These are phyloP conservation scores for Takifugu flavidus DNA, from an alignment of 2,113 vertebrate genomes.

Conservation along the genomic window DNA sequence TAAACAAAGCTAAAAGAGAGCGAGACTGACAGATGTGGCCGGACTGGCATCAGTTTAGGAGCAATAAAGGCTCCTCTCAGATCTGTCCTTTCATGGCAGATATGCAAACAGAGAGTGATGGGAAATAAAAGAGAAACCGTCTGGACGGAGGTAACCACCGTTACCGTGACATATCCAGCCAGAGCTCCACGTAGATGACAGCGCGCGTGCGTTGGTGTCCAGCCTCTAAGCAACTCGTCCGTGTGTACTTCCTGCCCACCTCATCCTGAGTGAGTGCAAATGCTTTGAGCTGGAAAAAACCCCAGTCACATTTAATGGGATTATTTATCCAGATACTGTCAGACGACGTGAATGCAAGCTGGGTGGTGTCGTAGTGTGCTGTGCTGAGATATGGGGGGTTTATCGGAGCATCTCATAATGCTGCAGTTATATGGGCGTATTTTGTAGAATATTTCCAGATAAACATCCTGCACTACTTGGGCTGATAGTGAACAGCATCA, in stretches of 20 bases:
- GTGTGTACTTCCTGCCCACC: slow-evolving; percentile 59
- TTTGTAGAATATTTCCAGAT: slow-evolving; percentile 11
- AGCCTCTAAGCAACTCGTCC: slow-evolving; percentile 63
- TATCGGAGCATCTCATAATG: slow-evolving; percentile 45
- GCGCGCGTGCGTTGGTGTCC: slow-evolving; percentile 5
- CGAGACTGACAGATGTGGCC: slow-evolving; percentile 20
- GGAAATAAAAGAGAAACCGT: slow-evolving; percentile 2
- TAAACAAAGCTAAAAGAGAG: slow-evolving; percentile 30
- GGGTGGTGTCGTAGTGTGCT: slow-evolving; percentile 42
- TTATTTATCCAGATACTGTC: slow-evolving; percentile 65
- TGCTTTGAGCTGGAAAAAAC: slow-evolving; percentile 63
- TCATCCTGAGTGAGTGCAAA: slow-evolving; percentile 56
- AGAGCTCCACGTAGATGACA: slow-evolving; percentile 37
- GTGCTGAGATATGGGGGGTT: slow-evolving; percentile 33
- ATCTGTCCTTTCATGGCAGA: slow-evolving; percentile 23
- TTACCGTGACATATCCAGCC: slow-evolving; percentile 35
- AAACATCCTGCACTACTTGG: slow-evolving; percentile 24
- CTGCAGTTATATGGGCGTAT: slow-evolving; percentile 41
- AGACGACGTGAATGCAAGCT: slow-evolving; percentile 36
- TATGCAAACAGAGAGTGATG: slow-evolving; percentile 40
- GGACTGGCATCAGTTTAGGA: slow-evolving; percentile 10
- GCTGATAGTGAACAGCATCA: slow-evolving; percentile 23
- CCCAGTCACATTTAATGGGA: slow-evolving; percentile 69
- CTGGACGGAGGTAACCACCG: too few species aligned
- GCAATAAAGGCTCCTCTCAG: background rate